A percentile compares a stretch with the other conserved stretches of the same genome.
phyloP scores from a whole-genome alignment of 2,888 invertebrate species.

The Ectemnius cavifrons region DNA sequence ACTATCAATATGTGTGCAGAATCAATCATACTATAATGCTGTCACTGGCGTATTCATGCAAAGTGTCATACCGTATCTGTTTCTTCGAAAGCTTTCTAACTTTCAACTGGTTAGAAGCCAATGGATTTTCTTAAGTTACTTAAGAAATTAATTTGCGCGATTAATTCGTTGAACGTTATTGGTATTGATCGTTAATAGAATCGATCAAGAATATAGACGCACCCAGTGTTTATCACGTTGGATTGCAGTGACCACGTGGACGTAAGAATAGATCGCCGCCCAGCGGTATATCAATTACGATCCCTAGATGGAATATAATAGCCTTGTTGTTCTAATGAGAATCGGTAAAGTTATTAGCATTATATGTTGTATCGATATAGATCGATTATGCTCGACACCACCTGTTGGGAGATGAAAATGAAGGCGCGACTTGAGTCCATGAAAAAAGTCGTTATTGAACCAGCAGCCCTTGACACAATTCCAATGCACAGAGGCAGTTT shows the following conservation, averaged over 20 bases:
- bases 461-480: constrained; percentile 32
- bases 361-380: not conserved
- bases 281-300: constrained; percentile 41
- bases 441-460: not conserved
- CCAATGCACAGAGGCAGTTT: not conserved
- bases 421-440: not conserved
- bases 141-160: too few species aligned
- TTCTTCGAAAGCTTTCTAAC: too few species aligned
- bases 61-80: too few species aligned
- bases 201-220: not conserved
- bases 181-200: not conserved
- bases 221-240: constrained; percentile 1
- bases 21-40: too few species aligned
- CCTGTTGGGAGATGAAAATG: not conserved
- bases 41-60: too few species aligned
- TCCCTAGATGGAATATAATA: constrained; percentile 9
- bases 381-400: not conserved
- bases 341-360: constrained; percentile 24
- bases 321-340: constrained; percentile 14
- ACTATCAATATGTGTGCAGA: too few species aligned
- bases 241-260: constrained; percentile 11
- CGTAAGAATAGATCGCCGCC: constrained; percentile 22
- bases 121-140: too few species aligned
- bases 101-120: too few species aligned
- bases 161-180: constrained; percentile 2